Evolutionary conservation across 2,888 invertebrate species (phyloP).

Genomic region (Limnephilus marmoratus): DNA sequence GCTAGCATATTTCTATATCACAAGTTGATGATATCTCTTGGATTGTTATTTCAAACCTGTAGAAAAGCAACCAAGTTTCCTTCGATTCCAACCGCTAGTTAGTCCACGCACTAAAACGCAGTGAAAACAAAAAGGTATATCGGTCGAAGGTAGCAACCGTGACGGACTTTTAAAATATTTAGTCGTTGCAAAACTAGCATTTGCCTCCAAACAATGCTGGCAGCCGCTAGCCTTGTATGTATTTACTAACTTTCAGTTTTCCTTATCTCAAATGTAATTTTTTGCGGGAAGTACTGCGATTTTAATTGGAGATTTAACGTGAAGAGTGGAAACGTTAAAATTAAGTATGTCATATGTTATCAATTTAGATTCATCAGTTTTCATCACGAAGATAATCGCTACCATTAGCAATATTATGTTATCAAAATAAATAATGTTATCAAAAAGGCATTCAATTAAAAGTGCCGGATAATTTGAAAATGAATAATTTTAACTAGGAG

Average conservation of each 20-base stretch:
- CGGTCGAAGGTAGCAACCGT: slow-evolving; percentile 26
- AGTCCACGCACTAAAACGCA: slow-evolving; percentile 27
- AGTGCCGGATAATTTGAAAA: not conserved
- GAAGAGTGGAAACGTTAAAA: slow-evolving; percentile 27
- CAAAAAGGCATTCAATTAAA: not conserved
- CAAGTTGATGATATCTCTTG: not conserved
- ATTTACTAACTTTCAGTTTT: slow-evolving; percentile 71
- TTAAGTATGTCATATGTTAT: slow-evolving; percentile 42
- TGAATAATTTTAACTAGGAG: not conserved
- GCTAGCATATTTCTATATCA: not conserved
- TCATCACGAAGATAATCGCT: not conserved
- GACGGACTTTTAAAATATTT: slow-evolving; percentile 34
- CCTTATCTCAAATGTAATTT: slow-evolving; percentile 64
- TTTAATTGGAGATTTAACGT: slow-evolving; percentile 30
- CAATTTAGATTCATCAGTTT: not conserved
- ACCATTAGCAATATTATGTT: not conserved
- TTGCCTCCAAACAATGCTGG: slow-evolving; percentile 7
- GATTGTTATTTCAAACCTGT: not conserved
- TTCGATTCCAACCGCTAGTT: not conserved
- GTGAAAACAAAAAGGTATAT: not conserved
- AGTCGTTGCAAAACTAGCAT: slow-evolving; percentile 24
- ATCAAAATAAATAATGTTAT: not conserved
- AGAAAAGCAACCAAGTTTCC: not conserved
- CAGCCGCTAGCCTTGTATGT: slow-evolving; percentile 52
- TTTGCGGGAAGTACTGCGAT: slow-evolving; percentile 50